A percentile compares a stretch with the other conserved stretches of the same genome.
Conservation (phyloP, 2,113 vertebrate species). For the Paratilapia polleni region DNA sequence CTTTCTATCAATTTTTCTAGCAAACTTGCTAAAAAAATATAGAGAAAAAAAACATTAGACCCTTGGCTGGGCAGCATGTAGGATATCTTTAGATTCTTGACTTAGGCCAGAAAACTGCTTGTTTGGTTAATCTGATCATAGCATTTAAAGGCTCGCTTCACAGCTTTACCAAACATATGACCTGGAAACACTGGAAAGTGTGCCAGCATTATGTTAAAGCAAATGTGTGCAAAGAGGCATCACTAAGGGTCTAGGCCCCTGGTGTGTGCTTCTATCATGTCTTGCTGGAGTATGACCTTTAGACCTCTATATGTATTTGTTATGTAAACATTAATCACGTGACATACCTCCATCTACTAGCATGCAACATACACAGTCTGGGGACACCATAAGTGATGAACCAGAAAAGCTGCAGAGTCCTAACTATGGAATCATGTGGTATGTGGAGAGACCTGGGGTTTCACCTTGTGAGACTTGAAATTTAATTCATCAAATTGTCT, state of each 20-base stretch:
- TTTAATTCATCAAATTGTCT: not conserved
- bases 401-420: not conserved
- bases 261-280: not conserved
- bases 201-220: not conserved
- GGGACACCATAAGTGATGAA: not conserved
- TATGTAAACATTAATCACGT: not conserved
- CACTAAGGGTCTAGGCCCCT: not conserved
- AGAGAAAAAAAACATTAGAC: not conserved
- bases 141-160: not conserved
- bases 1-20: not conserved
- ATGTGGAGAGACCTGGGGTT: not conserved
- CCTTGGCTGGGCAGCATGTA: not conserved
- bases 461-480: not conserved
- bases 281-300: not conserved
- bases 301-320: not conserved
- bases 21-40: not conserved
- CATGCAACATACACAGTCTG: not conserved
- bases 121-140: not conserved
- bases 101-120: not conserved
- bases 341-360: not conserved
- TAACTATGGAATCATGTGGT: not conserved
- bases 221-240: not conserved
- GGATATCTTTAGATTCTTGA: not conserved
- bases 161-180: constrained; percentile 8
- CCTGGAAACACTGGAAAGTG: not conserved